Conservation (phyloP, 2,888 invertebrate genomes). For the Cinara cedri region DNA sequence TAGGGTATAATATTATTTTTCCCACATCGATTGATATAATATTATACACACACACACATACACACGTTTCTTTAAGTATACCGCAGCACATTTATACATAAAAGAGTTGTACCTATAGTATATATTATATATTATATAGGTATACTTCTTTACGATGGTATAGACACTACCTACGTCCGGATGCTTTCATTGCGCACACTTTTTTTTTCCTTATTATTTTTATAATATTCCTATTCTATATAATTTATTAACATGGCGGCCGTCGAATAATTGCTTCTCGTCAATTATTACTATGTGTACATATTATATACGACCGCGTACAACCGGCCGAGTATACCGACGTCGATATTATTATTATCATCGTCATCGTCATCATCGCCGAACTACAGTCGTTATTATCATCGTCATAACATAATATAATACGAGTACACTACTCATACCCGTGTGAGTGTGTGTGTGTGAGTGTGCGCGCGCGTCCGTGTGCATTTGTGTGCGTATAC, state of each 20-base stretch:
- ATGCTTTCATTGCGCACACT: slow-evolving; percentile 36
- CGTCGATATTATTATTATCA: slow-evolving; percentile 55
- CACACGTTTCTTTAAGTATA: too few species aligned
- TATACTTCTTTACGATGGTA: too few species aligned
- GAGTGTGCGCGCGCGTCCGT: too few species aligned
- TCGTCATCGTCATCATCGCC: slow-evolving; percentile 23
- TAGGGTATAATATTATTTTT: slow-evolving; percentile 21
- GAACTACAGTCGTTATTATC: neutral
- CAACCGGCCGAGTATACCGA: slow-evolving; percentile 35
- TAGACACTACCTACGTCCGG: slow-evolving; percentile 49
- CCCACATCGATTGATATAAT: slow-evolving; percentile 40
- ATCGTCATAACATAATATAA: slow-evolving; percentile 10
- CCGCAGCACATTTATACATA: neutral
- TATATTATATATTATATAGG: slow-evolving; percentile 8
- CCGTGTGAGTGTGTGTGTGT: too few species aligned
- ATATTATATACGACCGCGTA: neutral
- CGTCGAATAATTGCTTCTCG: slow-evolving; percentile 48
- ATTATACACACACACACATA: neutral
- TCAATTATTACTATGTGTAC: slow-evolving; percentile 27
- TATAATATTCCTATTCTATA: slow-evolving; percentile 36
- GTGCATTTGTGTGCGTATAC: neutral
- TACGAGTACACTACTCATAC: too few species aligned
- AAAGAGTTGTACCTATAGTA: neutral
- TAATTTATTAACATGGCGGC: slow-evolving; percentile 54
- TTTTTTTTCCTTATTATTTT: slow-evolving; percentile 41